phyloP scores from a whole-genome alignment of 1,140 invertebrate species.

The Coelopa frigida region DNA sequence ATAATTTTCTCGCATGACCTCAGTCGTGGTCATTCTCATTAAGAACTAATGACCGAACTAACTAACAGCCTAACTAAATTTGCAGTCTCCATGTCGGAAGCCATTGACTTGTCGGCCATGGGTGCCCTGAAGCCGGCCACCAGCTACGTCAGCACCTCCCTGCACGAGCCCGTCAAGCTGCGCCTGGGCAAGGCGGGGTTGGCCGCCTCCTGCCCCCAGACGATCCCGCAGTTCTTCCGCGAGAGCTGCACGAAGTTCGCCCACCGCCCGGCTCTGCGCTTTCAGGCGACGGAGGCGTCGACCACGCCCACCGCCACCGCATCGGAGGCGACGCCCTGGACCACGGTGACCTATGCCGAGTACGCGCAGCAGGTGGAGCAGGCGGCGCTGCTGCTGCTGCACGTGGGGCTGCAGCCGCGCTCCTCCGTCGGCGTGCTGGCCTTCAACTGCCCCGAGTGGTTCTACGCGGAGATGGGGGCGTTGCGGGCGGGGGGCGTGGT shows the following conservation, averaged over 20 bases:
- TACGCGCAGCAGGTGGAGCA: conserved; percentile 63
- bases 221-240: conserved; percentile 22
- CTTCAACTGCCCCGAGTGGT: conserved; percentile 89
- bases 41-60: no score
- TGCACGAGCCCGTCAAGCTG: conserved; percentile 26
- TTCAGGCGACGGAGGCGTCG: conserved; percentile 28
- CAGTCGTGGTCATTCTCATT: no score
- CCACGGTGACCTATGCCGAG: conserved; percentile 65
- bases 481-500: conserved; percentile 85
- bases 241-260: conserved; percentile 50
- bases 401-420: conserved; percentile 70
- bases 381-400: conserved; percentile 76
- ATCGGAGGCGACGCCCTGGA: conserved; percentile 31
- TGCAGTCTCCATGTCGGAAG: neutral
- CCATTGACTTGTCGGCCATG: neutral
- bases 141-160: conserved; percentile 26
- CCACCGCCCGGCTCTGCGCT: conserved; percentile 57
- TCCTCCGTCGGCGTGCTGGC: conserved; percentile 80
- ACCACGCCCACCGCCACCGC: neutral
- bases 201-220: conserved; percentile 12
- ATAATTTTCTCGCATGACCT: no score
- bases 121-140: conserved; percentile 22
- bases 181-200: conserved; percentile 8
- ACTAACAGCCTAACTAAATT: no score
- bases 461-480: conserved; percentile 71